Percentiles rank a stretch among this genome's conserved stretches.
phyloP scores from a whole-genome alignment of 2,888 invertebrate species.

The Spilosoma lubricipeda region DNA sequence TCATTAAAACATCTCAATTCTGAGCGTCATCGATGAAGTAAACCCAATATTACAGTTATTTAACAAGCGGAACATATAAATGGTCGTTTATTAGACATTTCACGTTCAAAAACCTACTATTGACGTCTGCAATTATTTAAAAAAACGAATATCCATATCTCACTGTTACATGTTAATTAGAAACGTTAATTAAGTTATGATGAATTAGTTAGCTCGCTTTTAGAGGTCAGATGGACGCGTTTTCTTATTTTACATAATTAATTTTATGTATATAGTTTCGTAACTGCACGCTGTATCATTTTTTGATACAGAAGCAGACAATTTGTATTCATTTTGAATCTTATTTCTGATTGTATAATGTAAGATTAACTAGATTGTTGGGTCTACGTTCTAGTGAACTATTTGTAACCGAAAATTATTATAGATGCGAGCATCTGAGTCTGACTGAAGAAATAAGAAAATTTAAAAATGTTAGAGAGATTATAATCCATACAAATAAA shows the following conservation, averaged over 20 bases:
- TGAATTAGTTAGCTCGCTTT: constrained; percentile 44
- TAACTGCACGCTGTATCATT: constrained; percentile 32
- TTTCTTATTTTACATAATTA: constrained; percentile 34
- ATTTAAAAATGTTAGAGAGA: not conserved
- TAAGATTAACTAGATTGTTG: not conserved
- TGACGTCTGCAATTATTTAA: not conserved
- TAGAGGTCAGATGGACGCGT: constrained; percentile 48
- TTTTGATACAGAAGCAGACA: constrained; percentile 28
- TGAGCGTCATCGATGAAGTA: not conserved
- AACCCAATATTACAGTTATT: not conserved
- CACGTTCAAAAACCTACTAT: not conserved
- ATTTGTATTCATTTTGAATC: constrained; percentile 11
- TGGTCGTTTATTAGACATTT: not conserved
- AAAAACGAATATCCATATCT: constrained; percentile 14
- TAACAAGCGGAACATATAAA: not conserved
- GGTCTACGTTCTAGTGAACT: not conserved
- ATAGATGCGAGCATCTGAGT: not conserved
- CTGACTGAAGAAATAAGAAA: not conserved
- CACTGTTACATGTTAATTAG: constrained; percentile 44
- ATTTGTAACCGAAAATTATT: not conserved
- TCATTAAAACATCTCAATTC: not conserved
- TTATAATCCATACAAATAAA: too few relatives aligned
- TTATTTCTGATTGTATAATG: constrained; percentile 1
- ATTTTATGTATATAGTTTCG: constrained; percentile 27
- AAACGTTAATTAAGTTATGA: constrained; percentile 53